Conservation (phyloP, 2,113 vertebrate species). For the Chamaea fasciata region DNA sequence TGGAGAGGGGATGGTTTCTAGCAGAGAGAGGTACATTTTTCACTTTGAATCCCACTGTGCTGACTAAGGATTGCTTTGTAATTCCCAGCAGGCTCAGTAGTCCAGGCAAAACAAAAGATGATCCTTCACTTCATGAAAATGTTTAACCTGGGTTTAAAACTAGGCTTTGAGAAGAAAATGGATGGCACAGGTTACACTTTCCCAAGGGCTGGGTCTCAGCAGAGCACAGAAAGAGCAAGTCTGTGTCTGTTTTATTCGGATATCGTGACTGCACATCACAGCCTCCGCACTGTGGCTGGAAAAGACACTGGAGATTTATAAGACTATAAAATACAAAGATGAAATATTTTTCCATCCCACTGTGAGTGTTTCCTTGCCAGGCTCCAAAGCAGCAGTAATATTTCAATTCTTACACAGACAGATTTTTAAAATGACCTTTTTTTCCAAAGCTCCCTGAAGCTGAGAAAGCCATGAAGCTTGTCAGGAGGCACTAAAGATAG, state of each 20-base stretch:
- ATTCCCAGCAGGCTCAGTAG: background rate
- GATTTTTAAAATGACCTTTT: background rate
- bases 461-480: background rate
- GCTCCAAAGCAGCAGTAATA: slow-evolving; percentile 19
- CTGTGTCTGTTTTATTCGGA: background rate
- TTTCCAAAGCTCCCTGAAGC: background rate
- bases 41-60: background rate
- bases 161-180: background rate
- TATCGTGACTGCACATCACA: background rate
- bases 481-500: slow-evolving; percentile 44
- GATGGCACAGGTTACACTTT: background rate
- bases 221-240: background rate
- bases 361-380: slow-evolving; percentile 39
- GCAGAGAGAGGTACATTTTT: background rate
- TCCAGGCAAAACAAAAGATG: background rate
- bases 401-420: slow-evolving; percentile 22
- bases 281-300: background rate
- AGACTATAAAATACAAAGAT: slow-evolving; percentile 38
- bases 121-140: background rate
- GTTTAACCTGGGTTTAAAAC: background rate
- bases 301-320: slow-evolving; percentile 31
- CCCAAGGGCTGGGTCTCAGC: background rate
- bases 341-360: slow-evolving; percentile 51
- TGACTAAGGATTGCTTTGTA: background rate
- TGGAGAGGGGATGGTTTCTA: background rate